Evolutionary conservation across 2,888 invertebrate species (phyloP).

Genomic region (Tetrapedia diversipes): DNA sequence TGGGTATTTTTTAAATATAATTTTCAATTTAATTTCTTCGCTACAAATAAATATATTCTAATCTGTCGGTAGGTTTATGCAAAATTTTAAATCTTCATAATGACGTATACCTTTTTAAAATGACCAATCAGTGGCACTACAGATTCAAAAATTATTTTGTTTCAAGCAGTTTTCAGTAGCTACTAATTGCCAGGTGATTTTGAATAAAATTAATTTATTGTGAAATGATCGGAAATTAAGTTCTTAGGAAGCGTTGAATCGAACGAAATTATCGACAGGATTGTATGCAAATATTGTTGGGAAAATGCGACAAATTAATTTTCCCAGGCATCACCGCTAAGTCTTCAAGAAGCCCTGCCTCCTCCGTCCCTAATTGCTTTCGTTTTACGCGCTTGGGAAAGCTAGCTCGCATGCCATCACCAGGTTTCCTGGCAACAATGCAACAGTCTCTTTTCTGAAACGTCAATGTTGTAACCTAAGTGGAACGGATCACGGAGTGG

Average conservation of each 20-base stretch:
- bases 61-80: too few relatives aligned
- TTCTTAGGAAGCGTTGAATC: too few relatives aligned
- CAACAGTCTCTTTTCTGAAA: slow-evolving; percentile 28
- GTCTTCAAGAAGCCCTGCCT: slow-evolving; percentile 52
- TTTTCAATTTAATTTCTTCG: too few relatives aligned
- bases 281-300: background rate
- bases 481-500: background rate
- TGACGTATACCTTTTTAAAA: too few relatives aligned
- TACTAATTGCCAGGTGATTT: too few relatives aligned
- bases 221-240: background rate
- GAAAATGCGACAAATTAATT: slow-evolving; percentile 52
- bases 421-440: slow-evolving; percentile 37
- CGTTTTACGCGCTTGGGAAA: slow-evolving; percentile 32
- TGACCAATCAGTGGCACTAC: too few relatives aligned
- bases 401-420: slow-evolving; percentile 14
- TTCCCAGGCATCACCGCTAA: slow-evolving; percentile 34
- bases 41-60: too few relatives aligned
- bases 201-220: too few relatives aligned
- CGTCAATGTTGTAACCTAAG: slow-evolving; percentile 15
- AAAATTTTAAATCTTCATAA: too few relatives aligned
- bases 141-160: too few relatives aligned
- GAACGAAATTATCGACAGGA: background rate
- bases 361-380: slow-evolving; percentile 46
- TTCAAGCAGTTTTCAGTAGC: too few relatives aligned
- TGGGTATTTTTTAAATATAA: too few relatives aligned